phyloP scores from a whole-genome alignment of 1,140 invertebrate species.

The Neomicropteryx cornuta region DNA sequence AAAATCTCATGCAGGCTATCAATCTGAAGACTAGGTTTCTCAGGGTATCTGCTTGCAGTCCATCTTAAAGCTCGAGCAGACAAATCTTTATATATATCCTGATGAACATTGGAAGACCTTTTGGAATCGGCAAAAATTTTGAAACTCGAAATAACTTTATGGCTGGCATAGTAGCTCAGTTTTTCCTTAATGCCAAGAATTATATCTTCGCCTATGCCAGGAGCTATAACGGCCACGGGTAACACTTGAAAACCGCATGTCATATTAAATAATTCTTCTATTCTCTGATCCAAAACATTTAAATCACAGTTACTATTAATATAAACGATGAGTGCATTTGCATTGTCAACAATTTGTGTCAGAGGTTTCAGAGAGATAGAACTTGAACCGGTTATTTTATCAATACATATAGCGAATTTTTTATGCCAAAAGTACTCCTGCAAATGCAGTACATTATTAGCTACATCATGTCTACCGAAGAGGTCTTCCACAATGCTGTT shows the following conservation, averaged over 20 bases:
- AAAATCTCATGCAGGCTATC: constrained; percentile 44
- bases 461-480: constrained; percentile 22
- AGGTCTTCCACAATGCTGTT: constrained; percentile 28
- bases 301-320: constrained; percentile 19
- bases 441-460: constrained; percentile 27
- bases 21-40: constrained; percentile 43
- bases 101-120: constrained; percentile 24
- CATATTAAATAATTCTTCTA: constrained; percentile 32
- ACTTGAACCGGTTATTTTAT: constrained; percentile 18
- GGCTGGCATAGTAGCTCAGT: constrained; percentile 14
- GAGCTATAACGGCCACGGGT: constrained; percentile 27
- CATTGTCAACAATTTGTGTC: constrained; percentile 28
- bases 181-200: constrained; percentile 9
- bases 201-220: constrained; percentile 13
- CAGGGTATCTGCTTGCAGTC: constrained; percentile 43
- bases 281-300: constrained; percentile 23
- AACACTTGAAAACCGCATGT: constrained; percentile 30
- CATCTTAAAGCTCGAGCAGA: constrained; percentile 46
- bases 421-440: constrained; percentile 34
- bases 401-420: constrained; percentile 32
- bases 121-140: constrained; percentile 23
- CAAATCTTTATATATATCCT: constrained; percentile 32
- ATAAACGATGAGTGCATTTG: constrained; percentile 33
- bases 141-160: constrained; percentile 26
- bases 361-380: constrained; percentile 10